Evolutionary conservation across 1,140 invertebrate species (phyloP).

Genomic region (Coboldia fuscipes): DNA sequence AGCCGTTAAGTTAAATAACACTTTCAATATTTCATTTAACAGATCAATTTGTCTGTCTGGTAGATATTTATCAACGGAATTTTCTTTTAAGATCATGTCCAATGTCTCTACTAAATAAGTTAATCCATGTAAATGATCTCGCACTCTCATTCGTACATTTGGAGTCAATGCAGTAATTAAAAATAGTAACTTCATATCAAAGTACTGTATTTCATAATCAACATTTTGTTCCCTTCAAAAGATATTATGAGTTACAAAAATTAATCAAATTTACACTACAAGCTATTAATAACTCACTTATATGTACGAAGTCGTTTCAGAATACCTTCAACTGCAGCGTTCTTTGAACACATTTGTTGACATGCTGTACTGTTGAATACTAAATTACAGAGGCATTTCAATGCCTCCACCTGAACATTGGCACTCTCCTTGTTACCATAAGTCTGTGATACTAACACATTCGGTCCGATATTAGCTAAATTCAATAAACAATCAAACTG

Average conservation of each 20-base stretch:
- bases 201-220: constrained; percentile 56
- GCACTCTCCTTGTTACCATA: constrained; percentile 12
- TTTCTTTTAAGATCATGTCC: constrained; percentile 42
- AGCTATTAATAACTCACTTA: no score
- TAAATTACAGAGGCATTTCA: constrained; percentile 80
- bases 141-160: constrained; percentile 44
- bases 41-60: constrained; percentile 45
- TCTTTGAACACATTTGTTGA: constrained; percentile 43
- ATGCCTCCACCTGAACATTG: constrained; percentile 40
- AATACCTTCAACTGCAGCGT: constrained; percentile 48
- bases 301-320: constrained; percentile 52
- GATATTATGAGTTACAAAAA: constrained; percentile 1
- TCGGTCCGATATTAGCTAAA: constrained; percentile 32
- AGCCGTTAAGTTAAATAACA: constrained; percentile 71
- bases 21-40: constrained; percentile 67
- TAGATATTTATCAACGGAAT: constrained; percentile 10
- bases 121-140: constrained; percentile 58
- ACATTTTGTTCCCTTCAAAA: constrained; percentile 21
- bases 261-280: constrained; percentile 15
- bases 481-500: constrained; percentile 39
- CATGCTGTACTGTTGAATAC: constrained; percentile 58
- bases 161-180: constrained; percentile 62
- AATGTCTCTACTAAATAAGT: constrained; percentile 59
- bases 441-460: constrained; percentile 13
- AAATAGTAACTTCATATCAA: constrained; percentile 75